Evolutionary conservation across 2,797 vertebrate genomes (phyloP), one percentile per base, ranked within the genome.

Genomic region (Eurystomus glaucurus): DNA sequence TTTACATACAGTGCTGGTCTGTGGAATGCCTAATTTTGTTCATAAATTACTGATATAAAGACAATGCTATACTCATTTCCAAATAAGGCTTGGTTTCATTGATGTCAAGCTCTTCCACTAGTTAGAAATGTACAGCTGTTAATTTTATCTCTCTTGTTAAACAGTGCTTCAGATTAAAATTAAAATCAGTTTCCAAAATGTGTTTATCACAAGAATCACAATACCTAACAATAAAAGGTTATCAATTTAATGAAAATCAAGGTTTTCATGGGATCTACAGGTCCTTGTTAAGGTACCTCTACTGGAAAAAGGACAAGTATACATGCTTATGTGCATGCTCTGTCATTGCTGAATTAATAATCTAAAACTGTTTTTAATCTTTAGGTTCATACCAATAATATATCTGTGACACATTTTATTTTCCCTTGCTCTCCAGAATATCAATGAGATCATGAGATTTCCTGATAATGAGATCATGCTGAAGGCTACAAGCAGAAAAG

Each of bases 201-300:
- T 29, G 5, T 66, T 60, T 70, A 51, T 84, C 9, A 54, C 11
- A 66, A 12, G 5, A 50, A 45, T 41, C 41, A 64, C 20, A 57
- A 60, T 28, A 60, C 4, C 22, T 70, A 54, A 55, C 8, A 65
- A 6, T 35, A 39, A 43, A 82, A 65, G 6, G 1, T 54, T 58
- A 25, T 2, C 9, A 62, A 51, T 78, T 58, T 62, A 45, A 74
- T 51, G n/a, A 77, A 91, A 80, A 83, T 39, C 10, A 83, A 52
- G 31, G 31, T 62, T 78, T 28, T 77, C 0, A 0, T 51, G 23
- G 17, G 6, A 51, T 39, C 19, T 70, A 37, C 10, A 26, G 18
- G 39, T n/a, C 51, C 17, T 28, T 90, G 2, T 31, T 52, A 85
- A 83, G 9, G 9, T 37, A 11, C 0, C 3, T 76, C 21, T 69